Evolutionary conservation across 1,140 invertebrate genomes (phyloP), one percentile per base, ranked within the genome.

Genomic region (Drosophila persimilis): DNA sequence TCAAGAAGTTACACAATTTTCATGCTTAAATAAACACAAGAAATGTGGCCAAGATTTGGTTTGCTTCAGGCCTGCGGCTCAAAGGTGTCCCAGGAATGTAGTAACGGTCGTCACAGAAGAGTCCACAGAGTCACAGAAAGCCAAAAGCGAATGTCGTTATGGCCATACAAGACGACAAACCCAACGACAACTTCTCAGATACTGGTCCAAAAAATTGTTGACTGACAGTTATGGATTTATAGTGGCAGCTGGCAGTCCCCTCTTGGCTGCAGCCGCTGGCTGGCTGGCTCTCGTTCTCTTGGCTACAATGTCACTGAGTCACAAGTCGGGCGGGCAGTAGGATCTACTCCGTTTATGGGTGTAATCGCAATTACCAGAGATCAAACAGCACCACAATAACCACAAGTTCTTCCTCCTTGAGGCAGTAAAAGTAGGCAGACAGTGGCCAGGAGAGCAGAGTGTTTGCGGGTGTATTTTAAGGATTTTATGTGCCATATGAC

Each of bases 221-320:
- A 85, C 64, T 86, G 80, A 85, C 80, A 85, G 80, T 85, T 85
- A 86, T 85, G 81, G 81, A 85, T 85, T 85, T 85, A 85, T 85
- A 85, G 80, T 86, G 73, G 80, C 80, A 85, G 81, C 86, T 66
- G 70, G 24, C 24, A 26, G 24, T 26, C 11, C 11, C 11, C 35
- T 41, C 47, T 45, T 51, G 53, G 61, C 44, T 44, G 41, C 44
- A 45, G 35, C 20, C 2, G 24, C 24, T 5, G 4, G 24, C 24
- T 4, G 22, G 22, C 51, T 52, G 52, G 29, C 20, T 57, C 39
- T 39, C 26, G 44, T 50, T 46, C 43, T 59, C 44, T 41, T 62
- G 51, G 63, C 79, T 78, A 83, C 79, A 83, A 83, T 81, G 79
- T 81, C 79, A 81, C 79, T 64, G 70, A 81, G 74, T 77, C 78